phyloP scores from a whole-genome alignment of 1,140 invertebrate species.

The Hylaeus volcanicus region DNA sequence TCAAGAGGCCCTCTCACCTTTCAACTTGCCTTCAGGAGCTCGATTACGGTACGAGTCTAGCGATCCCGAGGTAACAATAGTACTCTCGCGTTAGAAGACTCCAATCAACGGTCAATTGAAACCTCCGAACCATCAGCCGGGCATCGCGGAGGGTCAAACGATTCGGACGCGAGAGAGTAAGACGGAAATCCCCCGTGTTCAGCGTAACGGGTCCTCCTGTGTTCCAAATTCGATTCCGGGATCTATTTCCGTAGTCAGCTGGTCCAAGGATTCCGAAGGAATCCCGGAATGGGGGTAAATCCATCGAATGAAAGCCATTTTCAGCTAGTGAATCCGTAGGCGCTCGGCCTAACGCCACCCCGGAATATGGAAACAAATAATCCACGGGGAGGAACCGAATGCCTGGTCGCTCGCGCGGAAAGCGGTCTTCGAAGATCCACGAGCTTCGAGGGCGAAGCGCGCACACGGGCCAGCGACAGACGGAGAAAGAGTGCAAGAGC shows the following conservation, averaged over 20 bases:
- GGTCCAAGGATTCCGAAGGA: conserved; percentile 32
- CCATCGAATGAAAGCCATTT: conserved; percentile 46
- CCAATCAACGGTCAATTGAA: too few species aligned
- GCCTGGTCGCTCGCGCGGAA: conserved; percentile 54
- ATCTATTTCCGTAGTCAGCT: conserved; percentile 41
- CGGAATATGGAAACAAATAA: conserved; percentile 50
- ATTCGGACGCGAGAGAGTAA: neutral
- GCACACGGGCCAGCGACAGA: neutral
- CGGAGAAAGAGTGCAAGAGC: neutral
- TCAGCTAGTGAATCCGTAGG: conserved; percentile 31
- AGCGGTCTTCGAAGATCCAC: conserved; percentile 51
- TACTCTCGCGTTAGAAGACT: too few species aligned
- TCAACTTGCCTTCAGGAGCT: too few species aligned
- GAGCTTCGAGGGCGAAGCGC: conserved; percentile 13
- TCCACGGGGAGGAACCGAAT: conserved; percentile 39
- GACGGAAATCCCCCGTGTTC: conserved; percentile 21
- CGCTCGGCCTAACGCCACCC: conserved; percentile 20
- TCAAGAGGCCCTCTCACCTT: too few species aligned
- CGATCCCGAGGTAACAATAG: too few species aligned
- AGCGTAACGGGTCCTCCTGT: neutral
- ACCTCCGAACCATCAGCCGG: too few species aligned
- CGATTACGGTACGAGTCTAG: too few species aligned
- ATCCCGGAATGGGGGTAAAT: conserved; percentile 9
- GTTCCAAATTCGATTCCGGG: conserved; percentile 3
- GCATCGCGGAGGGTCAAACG: too few species aligned